Evolutionary conservation across 1,140 invertebrate genomes (phyloP), one percentile per base, ranked within the genome.

Genomic region (Zaprionus africanus): DNA sequence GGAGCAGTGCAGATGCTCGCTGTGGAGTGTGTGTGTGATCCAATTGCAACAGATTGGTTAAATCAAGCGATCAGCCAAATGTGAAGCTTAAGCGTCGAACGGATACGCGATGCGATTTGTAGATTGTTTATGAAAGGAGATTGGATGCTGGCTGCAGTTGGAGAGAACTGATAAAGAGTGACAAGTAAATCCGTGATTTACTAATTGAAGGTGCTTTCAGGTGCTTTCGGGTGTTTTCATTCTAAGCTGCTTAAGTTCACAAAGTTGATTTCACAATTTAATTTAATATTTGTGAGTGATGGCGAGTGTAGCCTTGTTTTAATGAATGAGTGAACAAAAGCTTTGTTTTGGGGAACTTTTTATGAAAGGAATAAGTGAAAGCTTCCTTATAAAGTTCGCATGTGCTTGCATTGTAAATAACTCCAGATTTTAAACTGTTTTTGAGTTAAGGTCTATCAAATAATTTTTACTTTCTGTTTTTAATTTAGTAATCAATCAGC

Each of bases 1-100:
- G 46, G 38, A 49, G 58, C 31, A 58, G 31, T 53, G 41, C 38
- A 72, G 64, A 51, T 71, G 5, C 19, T 13, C 12, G 15, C 24
- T 3, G 31, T 11, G 9, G 9, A 34, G 24, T 67, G 34, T 34
- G 7, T 36, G 43, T 38, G 31, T 12, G 51, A n/a, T 51, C 46
- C 46, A 28, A 56, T 56, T 56, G 53, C 17, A 51, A 51, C 46
- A 24, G 46, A 22, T 51, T 51, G 46, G 9, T 24, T 19, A 51
- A 24, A 51, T 51, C 46, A 24, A 51, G 46, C 46, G 46, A 51
- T 19, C 46, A 51, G 19, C 46, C 46, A 51, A 24, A 51, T 46
- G 41, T 46, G 41, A 12, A 51, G 46, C 46, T 51, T 19, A 51
- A 49, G 12, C 4, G 43, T 19, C 22, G 17, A 49, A 11, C 43